These are phyloP conservation scores for Mystacornis crossleyi DNA, from an alignment of 2,113 vertebrate species.

Conservation along the genomic window DNA sequence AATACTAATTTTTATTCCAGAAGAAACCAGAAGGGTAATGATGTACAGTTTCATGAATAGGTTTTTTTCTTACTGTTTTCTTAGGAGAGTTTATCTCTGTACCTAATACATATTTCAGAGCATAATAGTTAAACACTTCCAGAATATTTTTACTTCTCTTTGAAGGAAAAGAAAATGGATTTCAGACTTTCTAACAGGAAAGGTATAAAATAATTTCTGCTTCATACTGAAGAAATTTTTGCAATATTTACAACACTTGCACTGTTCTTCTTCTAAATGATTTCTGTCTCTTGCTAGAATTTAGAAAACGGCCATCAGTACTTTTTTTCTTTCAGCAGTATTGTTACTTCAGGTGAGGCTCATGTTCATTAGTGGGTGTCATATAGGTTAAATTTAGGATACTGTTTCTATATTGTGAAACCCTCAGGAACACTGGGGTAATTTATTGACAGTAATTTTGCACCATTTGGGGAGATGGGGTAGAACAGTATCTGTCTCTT, in stretches of 20 bases:
- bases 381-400: conserved; percentile 53
- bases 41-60: background rate
- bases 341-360: conserved; percentile 18
- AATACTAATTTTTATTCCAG: background rate
- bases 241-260: background rate
- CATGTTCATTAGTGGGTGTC: conserved; percentile 16
- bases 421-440: background rate
- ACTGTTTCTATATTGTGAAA: conserved; percentile 42
- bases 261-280: background rate
- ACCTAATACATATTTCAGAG: background rate
- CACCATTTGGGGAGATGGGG: background rate
- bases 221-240: background rate
- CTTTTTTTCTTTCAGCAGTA: conserved; percentile 10
- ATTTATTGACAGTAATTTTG: background rate
- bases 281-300: conserved; percentile 20
- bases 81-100: background rate
- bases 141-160: background rate
- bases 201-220: background rate
- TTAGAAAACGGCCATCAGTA: background rate
- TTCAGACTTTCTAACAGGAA: background rate
- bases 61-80: background rate
- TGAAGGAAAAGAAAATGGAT: background rate
- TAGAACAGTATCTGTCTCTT: background rate
- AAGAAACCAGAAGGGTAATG: background rate
- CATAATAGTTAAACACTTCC: background rate